phyloP scores from a whole-genome alignment of 2,797 vertebrate genomes.

The Pantherophis vulpinus region DNA sequence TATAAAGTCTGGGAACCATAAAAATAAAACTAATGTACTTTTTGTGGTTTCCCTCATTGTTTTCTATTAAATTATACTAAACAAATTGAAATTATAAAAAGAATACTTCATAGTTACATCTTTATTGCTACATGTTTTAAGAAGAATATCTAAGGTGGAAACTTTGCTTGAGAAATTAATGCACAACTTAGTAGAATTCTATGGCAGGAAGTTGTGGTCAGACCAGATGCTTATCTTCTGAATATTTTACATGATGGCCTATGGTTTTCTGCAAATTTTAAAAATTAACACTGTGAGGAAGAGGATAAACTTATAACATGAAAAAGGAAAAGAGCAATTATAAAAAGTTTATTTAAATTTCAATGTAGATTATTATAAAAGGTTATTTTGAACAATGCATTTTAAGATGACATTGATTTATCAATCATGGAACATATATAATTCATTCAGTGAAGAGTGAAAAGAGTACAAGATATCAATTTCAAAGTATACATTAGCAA shows the following conservation, averaged over 20 bases:
- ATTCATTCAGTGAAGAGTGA: background rate
- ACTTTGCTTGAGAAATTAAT: constrained; percentile 48
- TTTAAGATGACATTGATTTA: constrained; percentile 14
- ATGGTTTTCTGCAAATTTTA: background rate
- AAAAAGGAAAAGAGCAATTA: background rate
- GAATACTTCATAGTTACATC: constrained; percentile 51
- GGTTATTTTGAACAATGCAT: background rate
- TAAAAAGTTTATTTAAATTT: constrained; percentile 1
- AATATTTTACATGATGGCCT: constrained; percentile 33
- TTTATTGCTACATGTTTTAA: constrained; percentile 21
- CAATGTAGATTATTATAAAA: constrained; percentile 1
- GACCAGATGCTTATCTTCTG: constrained; percentile 43
- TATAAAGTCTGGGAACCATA: constrained; percentile 65
- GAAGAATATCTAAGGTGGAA: constrained; percentile 4
- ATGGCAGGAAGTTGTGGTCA: constrained; percentile 50
- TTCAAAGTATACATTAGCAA: background rate
- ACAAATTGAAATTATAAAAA: constrained; percentile 58
- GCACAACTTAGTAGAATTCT: constrained; percentile 37
- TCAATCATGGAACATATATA: background rate
- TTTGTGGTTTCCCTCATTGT: constrained; percentile 62
- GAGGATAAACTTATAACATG: background rate
- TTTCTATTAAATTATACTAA: constrained; percentile 62
- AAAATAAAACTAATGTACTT: constrained; percentile 71
- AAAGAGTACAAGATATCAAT: background rate
- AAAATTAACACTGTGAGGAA: constrained; percentile 1